Evolutionary conservation across 2,888 invertebrate species (phyloP).

Genomic region (Pheosia tremula): DNA sequence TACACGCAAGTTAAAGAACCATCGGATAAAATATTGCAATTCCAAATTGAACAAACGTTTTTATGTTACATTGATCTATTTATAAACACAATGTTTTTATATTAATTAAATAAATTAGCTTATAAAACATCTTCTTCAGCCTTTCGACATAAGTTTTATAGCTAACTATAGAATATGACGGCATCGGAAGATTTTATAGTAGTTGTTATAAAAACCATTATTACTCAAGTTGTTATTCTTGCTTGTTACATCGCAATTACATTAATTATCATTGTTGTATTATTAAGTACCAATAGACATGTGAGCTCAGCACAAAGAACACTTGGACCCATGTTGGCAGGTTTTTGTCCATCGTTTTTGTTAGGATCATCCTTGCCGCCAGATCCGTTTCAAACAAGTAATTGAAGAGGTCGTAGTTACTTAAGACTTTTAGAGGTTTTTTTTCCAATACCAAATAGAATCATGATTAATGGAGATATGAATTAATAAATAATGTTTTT

Average conservation of each 20-base stretch:
- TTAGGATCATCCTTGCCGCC: conserved; percentile 11
- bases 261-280: conserved; percentile 17
- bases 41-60: background rate
- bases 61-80: background rate
- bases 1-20: background rate
- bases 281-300: conserved; percentile 7
- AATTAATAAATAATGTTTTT: conserved; percentile 4
- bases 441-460: too few species aligned
- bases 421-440: background rate
- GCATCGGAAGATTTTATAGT: conserved; percentile 12
- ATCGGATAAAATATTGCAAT: background rate
- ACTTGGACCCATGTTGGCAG: conserved; percentile 2
- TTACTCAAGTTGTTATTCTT: background rate
- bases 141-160: conserved; percentile 15
- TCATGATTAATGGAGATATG: too few species aligned
- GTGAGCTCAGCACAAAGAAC: conserved; percentile 10
- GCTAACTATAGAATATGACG: conserved; percentile 14
- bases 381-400: conserved; percentile 1
- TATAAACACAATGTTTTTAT: background rate
- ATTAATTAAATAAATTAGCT: conserved; percentile 14
- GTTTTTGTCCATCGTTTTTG: conserved; percentile 20
- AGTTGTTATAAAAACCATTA: conserved; percentile 9
- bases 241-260: background rate
- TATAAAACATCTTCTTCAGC: conserved; percentile 11
- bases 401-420: background rate